phyloP scores from a whole-genome alignment of 2,888 invertebrate genomes.

The Hydroisotoma schaefferi region DNA sequence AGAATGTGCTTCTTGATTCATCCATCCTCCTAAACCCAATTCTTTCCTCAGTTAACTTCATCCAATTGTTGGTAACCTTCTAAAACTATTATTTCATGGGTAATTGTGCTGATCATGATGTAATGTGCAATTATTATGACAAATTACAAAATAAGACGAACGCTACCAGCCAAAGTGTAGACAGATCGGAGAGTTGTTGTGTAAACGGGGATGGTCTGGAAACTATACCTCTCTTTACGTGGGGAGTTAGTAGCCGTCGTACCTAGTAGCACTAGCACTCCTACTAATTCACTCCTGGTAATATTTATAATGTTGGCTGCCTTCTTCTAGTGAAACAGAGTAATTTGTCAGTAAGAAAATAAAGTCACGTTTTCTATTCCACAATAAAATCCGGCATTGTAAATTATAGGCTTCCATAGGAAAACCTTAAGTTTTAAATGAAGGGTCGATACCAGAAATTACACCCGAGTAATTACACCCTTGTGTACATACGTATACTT shows the following conservation, averaged over 20 bases:
- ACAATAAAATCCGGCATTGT: constrained; percentile 43
- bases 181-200: constrained; percentile 9
- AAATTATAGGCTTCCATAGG: constrained; percentile 46
- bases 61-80: background rate
- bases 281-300: too few relatives aligned
- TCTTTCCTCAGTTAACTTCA: too few relatives aligned
- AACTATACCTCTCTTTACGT: background rate
- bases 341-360: constrained; percentile 48
- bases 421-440: constrained; percentile 41
- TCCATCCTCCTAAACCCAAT: too few relatives aligned
- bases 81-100: background rate
- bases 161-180: background rate
- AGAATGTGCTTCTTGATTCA: too few relatives aligned
- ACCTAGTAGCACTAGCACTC: background rate
- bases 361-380: constrained; percentile 47
- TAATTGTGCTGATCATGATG: constrained; percentile 14
- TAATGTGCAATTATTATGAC: constrained; percentile 15
- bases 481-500: constrained; percentile 41
- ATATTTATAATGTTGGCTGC: too few relatives aligned
- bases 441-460: constrained; percentile 47
- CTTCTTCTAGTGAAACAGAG: too few relatives aligned
- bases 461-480: constrained; percentile 47
- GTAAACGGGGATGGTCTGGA: background rate
- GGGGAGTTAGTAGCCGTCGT: background rate
- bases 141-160: constrained; percentile 6